Percentiles rank a stretch among this genome's conserved stretches.
Conservation (phyloP, 2,113 vertebrate species). For the Elephantulus edwardii region DNA sequence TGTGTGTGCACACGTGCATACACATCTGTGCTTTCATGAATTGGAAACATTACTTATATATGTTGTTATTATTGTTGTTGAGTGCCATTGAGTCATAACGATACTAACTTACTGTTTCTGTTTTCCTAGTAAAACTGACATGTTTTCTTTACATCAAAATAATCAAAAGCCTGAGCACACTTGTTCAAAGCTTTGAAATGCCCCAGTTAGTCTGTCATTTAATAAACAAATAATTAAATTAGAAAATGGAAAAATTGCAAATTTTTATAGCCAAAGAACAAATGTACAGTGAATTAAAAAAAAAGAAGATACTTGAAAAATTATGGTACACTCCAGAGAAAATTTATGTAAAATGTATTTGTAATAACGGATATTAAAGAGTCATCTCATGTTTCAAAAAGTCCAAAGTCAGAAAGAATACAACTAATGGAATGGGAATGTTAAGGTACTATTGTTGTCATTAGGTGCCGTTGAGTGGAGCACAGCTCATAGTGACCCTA, state of each 20-base stretch:
- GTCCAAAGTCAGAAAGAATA: neutral
- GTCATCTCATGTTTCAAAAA: neutral
- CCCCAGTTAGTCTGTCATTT: neutral
- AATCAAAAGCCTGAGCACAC: neutral
- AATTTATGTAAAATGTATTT: neutral
- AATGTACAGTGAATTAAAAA: neutral
- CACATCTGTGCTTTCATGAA: neutral
- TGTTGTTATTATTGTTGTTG: neutral
- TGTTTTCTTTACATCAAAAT: slow-evolving; percentile 32
- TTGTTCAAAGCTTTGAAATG: slow-evolving; percentile 7
- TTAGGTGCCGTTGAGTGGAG: too few species aligned
- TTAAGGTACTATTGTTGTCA: neutral
- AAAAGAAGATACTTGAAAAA: neutral
- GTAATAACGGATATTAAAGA: neutral
- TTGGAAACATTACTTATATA: neutral
- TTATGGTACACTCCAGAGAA: slow-evolving; percentile 1
- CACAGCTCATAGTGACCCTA: too few species aligned
- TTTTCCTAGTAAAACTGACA: neutral
- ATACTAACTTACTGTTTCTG: too few species aligned
- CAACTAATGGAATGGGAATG: slow-evolving; percentile 8
- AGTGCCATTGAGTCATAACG: too few species aligned
- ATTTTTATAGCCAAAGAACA: neutral
- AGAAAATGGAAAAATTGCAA: neutral
- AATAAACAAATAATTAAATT: neutral
- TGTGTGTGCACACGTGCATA: too few species aligned